Evolutionary conservation across 2,113 vertebrate species (phyloP).

Genomic region (Lamprologus lemairii): DNA sequence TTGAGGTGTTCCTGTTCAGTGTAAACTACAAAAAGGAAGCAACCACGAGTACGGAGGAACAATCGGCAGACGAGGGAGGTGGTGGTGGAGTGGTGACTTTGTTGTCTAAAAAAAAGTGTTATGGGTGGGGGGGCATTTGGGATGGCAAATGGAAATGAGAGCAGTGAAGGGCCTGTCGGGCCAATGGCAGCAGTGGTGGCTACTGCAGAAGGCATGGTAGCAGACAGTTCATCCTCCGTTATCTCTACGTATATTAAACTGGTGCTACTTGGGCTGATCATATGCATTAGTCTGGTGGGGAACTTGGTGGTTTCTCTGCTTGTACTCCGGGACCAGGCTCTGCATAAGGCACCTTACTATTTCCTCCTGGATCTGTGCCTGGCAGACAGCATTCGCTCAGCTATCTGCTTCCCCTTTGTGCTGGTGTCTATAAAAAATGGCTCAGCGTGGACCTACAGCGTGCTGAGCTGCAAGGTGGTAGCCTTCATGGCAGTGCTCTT

Average conservation of each 20-base stretch:
- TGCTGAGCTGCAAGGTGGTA: conserved; percentile 86
- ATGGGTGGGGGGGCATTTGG: conserved; percentile 26
- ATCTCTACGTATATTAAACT: conserved; percentile 82
- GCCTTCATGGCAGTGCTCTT: conserved; percentile 89
- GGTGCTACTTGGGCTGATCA: conserved; percentile 81
- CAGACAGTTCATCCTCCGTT: conserved; percentile 60
- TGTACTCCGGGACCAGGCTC: conserved; percentile 79
- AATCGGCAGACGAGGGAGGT: conserved; percentile 33
- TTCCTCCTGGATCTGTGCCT: conserved; percentile 86
- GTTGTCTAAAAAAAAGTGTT: not conserved
- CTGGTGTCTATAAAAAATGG: conserved; percentile 83
- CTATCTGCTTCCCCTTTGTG: conserved; percentile 86
- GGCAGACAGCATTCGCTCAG: conserved; percentile 82
- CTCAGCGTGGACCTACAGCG: conserved; percentile 85
- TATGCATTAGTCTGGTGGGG: conserved; percentile 82
- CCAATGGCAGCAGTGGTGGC: conserved; percentile 61
- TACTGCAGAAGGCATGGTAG: conserved; percentile 69
- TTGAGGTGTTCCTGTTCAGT: conserved; percentile 40
- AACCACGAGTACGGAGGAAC: conserved; percentile 65
- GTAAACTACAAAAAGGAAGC: conserved; percentile 54
- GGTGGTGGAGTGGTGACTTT: conserved; percentile 30
- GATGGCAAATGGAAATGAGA: conserved; percentile 79
- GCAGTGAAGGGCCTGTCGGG: conserved; percentile 57
- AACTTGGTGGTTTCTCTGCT: conserved; percentile 82
- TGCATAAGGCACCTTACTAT: conserved; percentile 87